Evolutionary conservation across 2,797 vertebrate genomes (phyloP).

Genomic region (Ceryle rudis): DNA sequence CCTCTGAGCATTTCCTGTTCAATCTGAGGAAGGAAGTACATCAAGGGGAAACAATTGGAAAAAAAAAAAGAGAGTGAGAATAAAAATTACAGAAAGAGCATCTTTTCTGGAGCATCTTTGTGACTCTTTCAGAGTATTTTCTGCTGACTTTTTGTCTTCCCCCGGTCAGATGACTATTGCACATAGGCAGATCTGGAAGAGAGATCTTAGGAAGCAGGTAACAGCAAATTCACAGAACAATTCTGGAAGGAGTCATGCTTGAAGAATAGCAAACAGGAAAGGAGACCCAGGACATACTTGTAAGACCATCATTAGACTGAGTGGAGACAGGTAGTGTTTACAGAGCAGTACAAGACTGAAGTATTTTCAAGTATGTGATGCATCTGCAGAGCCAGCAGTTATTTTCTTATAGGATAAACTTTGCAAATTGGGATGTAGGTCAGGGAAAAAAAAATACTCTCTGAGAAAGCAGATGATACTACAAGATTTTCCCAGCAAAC

Average conservation of each 20-base stretch:
- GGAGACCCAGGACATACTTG: background rate
- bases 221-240: background rate
- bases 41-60: background rate
- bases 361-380: background rate
- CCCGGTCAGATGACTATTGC: background rate
- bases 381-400: background rate
- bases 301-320: background rate
- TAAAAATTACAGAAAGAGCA: background rate
- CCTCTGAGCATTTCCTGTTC: fast-evolving
- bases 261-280: background rate
- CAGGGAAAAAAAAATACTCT: background rate
- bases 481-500: background rate
- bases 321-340: background rate
- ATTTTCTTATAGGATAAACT: background rate
- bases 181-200: background rate
- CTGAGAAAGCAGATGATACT: background rate
- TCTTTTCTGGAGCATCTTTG: background rate
- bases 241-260: background rate
- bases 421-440: background rate
- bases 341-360: background rate
- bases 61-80: background rate
- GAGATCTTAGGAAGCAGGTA: background rate
- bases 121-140: background rate
- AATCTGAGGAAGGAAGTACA: background rate
- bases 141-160: background rate